Evolutionary conservation across 1,140 invertebrate genomes (phyloP).

Genomic region (Sinella curviseta): DNA sequence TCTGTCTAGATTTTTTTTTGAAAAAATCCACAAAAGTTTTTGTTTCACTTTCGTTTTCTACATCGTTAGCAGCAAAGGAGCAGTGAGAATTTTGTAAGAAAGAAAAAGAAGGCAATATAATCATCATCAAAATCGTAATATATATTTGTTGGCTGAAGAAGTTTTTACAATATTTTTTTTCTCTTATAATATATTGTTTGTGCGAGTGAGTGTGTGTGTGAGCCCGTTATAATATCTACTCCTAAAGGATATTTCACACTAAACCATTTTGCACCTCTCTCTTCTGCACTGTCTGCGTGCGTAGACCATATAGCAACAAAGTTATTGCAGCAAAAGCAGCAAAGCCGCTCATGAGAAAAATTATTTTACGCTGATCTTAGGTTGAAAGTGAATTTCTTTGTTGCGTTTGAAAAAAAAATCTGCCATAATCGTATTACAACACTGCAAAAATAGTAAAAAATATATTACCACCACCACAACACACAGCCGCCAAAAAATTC

Average conservation of each 20-base stretch:
- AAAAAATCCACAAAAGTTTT: constrained; percentile 25
- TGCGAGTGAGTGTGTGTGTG: not conserved
- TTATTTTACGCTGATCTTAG: not conserved
- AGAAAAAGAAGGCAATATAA: not conserved
- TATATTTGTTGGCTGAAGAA: not conserved
- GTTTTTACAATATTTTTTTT: not conserved
- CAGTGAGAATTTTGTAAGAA: not conserved
- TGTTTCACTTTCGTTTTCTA: constrained; percentile 27
- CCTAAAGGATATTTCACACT: not conserved
- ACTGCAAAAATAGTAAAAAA: not conserved
- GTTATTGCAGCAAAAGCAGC: not conserved
- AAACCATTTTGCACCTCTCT: not conserved
- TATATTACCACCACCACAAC: not conserved
- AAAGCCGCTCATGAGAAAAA: no score
- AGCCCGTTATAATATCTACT: not conserved
- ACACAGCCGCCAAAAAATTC: not conserved
- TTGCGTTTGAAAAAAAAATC: not conserved
- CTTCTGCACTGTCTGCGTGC: not conserved
- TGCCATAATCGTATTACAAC: constrained; percentile 14
- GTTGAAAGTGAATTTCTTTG: not conserved
- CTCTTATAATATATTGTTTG: not conserved
- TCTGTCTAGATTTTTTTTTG: not conserved
- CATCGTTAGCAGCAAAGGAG: constrained; percentile 20
- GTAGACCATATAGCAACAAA: not conserved
- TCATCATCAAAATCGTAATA: not conserved